Evolutionary conservation across 2,113 vertebrate species (phyloP), one percentile per base, ranked within the genome.

Genomic region (Daubentonia madagascariensis): DNA sequence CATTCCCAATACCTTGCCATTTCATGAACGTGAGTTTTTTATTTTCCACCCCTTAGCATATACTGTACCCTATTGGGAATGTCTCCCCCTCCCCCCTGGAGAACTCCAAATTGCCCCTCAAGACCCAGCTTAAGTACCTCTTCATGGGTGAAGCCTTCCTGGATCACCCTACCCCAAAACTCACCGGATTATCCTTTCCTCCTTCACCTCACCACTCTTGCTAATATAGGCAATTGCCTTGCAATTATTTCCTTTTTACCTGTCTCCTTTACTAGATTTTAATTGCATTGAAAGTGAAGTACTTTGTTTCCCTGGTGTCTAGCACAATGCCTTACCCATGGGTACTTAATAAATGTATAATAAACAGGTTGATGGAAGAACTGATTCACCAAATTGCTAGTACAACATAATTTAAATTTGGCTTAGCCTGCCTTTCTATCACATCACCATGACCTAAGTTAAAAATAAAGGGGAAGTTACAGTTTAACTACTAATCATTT

Each of bases 111-210:
- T 17, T 32, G 5, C 2, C 76, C 43, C 28, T 84, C 54, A 28
- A 73, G 23, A 79, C 57, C 5, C n/a, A 40, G 30, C 6, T 20
- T 1, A 70, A 45, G 14, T 37, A 28, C 23, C 65, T 45, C 57
- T 63, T 68, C 63, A 52, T 40, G 59, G 3, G 7, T 0, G 11
- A 88, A 76, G 83, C 5, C 83, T 48, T 91, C 70, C 80, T 48
- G 20, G n/a, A 43, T 22, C 12, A 7, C 4, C 17, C 59, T 52
- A 68, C 18, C 8, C 6, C 12, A 13, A 68, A 54, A 87, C 25
- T 65, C 10, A 4, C 22, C 23, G 28, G 6, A 16, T 10, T 1
- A 5, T 1, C n/a, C 2, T 0, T 28, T 17, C 17, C 35, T 22
- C 45, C 3, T 22, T 78, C 30, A 17, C 20, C 25, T 93, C 22